phyloP scores from a whole-genome alignment of 92 coral and sea anemone species.

The Phenganax marumi region DNA sequence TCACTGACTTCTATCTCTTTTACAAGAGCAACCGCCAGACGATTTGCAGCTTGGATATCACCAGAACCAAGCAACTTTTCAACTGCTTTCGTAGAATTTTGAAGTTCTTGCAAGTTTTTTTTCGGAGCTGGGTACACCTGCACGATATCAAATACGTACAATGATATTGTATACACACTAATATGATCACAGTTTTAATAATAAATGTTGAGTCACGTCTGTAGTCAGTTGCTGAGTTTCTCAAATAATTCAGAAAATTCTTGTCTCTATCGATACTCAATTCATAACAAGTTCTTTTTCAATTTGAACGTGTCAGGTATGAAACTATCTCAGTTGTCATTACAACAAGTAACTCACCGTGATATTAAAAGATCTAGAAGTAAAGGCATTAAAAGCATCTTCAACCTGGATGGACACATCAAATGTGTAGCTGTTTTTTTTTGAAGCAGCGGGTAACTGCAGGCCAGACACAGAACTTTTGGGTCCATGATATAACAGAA shows the following conservation, averaged over 20 bases:
- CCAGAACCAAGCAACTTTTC: constrained; percentile 56
- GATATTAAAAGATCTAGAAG: constrained; percentile 31
- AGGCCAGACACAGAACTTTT: constrained; percentile 26
- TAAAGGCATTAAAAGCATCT: constrained; percentile 72
- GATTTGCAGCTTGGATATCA: constrained; percentile 55
- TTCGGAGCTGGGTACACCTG: constrained; percentile 9
- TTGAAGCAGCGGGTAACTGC: constrained; percentile 65
- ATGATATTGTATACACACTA: neutral
- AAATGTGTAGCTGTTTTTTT: constrained; percentile 37
- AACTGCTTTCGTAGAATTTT: constrained; percentile 28
- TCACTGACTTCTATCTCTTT: constrained; percentile 22
- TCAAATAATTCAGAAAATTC: too few relatives aligned
- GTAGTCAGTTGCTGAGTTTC: too few relatives aligned
- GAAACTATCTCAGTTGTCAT: neutral
- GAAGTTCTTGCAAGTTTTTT: neutral
- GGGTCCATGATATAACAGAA: constrained; percentile 70
- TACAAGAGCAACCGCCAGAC: constrained; percentile 15
- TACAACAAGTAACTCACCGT: constrained; percentile 47
- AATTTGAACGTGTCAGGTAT: neutral
- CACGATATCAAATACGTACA: neutral
- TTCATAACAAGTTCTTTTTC: too few relatives aligned
- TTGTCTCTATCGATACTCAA: too few relatives aligned
- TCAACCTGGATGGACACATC: constrained; percentile 56
- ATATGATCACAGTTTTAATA: too few relatives aligned
- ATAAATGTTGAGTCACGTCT: too few relatives aligned